phyloP scores from a whole-genome alignment of 2,888 invertebrate species.

The Microctonus hyperodae region DNA sequence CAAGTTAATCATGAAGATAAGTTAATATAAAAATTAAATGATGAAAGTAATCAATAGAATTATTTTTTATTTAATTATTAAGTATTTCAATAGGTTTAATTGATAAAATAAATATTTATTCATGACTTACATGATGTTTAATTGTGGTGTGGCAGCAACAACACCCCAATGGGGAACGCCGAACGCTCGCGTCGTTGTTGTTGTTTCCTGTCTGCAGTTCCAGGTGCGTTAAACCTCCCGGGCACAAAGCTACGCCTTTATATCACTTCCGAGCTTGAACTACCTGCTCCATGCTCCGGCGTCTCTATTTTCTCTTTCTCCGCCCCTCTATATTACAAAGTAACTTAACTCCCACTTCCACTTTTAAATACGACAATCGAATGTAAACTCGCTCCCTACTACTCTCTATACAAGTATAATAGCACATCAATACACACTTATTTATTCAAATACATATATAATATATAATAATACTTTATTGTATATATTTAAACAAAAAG shows the following conservation, averaged over 20 bases:
- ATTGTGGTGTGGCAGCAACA: constrained; percentile 57
- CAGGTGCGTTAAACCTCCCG: constrained; percentile 55
- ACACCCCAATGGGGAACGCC: constrained; percentile 44
- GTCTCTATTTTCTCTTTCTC: constrained; percentile 46
- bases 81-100: neutral
- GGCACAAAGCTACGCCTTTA: constrained; percentile 54
- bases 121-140: constrained; percentile 57
- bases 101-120: neutral
- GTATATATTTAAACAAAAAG: neutral
- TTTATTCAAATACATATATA: too few relatives aligned
- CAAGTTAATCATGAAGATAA: too few relatives aligned
- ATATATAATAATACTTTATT: too few relatives aligned
- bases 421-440: neutral
- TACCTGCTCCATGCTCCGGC: constrained; percentile 45
- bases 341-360: constrained; percentile 36
- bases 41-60: neutral
- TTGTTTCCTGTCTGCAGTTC: constrained; percentile 48
- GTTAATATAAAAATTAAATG: too few relatives aligned
- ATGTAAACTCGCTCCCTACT: constrained; percentile 30
- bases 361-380: constrained; percentile 15
- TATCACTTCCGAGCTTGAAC: constrained; percentile 58
- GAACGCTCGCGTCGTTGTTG: constrained; percentile 36
- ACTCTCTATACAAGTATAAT: constrained; percentile 22
- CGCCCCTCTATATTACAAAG: constrained; percentile 40
- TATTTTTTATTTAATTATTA: too few relatives aligned